phyloP scores from a whole-genome alignment of 2,797 vertebrate species.

The Sciurus carolinensis region DNA sequence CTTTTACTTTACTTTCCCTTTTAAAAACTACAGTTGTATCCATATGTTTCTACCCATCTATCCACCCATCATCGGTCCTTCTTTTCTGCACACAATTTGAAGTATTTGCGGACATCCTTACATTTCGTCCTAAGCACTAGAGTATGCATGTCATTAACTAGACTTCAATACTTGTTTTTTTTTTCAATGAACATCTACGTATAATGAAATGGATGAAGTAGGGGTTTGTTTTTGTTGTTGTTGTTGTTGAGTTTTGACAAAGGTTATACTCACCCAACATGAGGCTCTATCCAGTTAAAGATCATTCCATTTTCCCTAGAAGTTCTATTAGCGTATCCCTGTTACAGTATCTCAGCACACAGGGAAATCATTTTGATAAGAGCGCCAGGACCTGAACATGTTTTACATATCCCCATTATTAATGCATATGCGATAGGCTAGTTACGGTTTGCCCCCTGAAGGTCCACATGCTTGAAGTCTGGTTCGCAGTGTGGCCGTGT shows the following conservation, averaged over 20 bases:
- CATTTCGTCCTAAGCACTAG: neutral
- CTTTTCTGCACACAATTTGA: neutral
- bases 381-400: neutral
- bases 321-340: slow-evolving; percentile 4
- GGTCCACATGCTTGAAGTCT: neutral
- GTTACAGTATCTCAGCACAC: neutral
- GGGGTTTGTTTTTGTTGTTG: neutral
- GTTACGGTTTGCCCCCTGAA: too few relatives aligned
- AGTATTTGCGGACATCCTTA: neutral
- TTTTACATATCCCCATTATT: neutral
- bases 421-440: neutral
- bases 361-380: slow-evolving; percentile 30
- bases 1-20: neutral
- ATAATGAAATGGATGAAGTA: neutral
- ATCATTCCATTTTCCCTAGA: neutral
- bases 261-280: neutral
- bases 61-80: neutral
- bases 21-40: neutral
- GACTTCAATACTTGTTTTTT: neutral
- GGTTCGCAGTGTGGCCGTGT: neutral
- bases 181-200: neutral
- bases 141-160: neutral
- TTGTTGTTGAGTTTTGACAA: slow-evolving; percentile 48
- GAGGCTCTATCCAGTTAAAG: neutral
- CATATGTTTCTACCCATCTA: neutral